phyloP scores from a whole-genome alignment of 1,140 invertebrate species.

The Carposina sasakii region DNA sequence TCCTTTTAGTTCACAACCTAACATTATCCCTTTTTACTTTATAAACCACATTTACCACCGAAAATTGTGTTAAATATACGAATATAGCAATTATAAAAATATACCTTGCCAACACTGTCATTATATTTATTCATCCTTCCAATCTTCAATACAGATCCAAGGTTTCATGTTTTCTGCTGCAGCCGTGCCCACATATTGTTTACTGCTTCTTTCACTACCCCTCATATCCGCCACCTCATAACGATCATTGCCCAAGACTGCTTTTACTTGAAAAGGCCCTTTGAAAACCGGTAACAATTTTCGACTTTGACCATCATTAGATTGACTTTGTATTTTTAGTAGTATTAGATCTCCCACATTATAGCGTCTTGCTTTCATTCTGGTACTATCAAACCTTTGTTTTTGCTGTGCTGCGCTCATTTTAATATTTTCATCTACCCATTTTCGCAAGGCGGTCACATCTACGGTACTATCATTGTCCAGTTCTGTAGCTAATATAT shows the following conservation, averaged over 20 bases:
- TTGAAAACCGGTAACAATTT: slow-evolving; percentile 3
- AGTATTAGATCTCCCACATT: background rate
- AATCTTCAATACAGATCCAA: background rate
- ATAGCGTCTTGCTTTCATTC: background rate
- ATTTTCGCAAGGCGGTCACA: background rate
- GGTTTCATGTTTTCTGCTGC: background rate
- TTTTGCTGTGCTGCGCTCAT: background rate
- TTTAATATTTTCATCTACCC: background rate
- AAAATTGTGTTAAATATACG: too few relatives aligned
- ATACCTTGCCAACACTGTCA: background rate
- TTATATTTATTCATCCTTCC: background rate
- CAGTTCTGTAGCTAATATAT: background rate
- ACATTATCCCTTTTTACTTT: too few relatives aligned
- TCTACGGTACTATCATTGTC: background rate
- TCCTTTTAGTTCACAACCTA: too few relatives aligned
- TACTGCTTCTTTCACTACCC: background rate
- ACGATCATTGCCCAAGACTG: background rate
- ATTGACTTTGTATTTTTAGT: background rate
- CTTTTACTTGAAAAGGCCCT: background rate
- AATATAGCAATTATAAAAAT: too few relatives aligned
- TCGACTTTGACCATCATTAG: background rate
- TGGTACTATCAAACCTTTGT: background rate
- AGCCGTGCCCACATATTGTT: background rate
- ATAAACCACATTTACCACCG: too few relatives aligned
- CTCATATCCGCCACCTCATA: background rate